Evolutionary conservation across 1,140 invertebrate species (phyloP).

Genomic region (Dendrolimus kikuchii): DNA sequence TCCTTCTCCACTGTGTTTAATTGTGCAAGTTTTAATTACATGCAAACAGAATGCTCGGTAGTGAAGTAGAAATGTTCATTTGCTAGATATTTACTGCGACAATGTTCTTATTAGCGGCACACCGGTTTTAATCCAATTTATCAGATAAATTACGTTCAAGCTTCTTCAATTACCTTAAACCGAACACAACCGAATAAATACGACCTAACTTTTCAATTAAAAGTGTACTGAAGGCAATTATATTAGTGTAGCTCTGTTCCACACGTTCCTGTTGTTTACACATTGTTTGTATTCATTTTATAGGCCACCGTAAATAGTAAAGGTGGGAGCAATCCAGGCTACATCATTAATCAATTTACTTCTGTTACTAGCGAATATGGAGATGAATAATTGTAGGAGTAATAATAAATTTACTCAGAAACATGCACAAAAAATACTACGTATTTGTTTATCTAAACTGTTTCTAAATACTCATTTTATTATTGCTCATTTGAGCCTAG

Average conservation of each 20-base stretch:
- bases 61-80: conserved; percentile 21
- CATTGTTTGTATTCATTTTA: conserved; percentile 10
- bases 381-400: conserved; percentile 29
- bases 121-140: not conserved
- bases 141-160: too few species aligned
- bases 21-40: conserved; percentile 56
- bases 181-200: too few species aligned
- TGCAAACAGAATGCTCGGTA: conserved; percentile 31
- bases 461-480: too few species aligned
- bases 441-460: too few species aligned
- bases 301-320: conserved; percentile 19
- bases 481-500: too few species aligned
- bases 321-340: conserved; percentile 17
- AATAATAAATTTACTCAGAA: conserved; percentile 8
- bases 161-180: too few species aligned
- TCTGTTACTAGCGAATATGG: conserved; percentile 28
- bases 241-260: too few species aligned
- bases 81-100: conserved; percentile 19
- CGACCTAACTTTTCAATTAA: too few species aligned
- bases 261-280: not conserved
- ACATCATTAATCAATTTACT: conserved; percentile 34
- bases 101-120: conserved; percentile 20
- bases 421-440: conserved; percentile 2
- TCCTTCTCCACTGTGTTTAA: conserved; percentile 43
- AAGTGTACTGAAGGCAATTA: too few species aligned